Percentiles rank a stretch among this genome's conserved stretches.
phyloP scores from a whole-genome alignment of 2,888 invertebrate genomes.

The Caenorhabditis plicata region DNA sequence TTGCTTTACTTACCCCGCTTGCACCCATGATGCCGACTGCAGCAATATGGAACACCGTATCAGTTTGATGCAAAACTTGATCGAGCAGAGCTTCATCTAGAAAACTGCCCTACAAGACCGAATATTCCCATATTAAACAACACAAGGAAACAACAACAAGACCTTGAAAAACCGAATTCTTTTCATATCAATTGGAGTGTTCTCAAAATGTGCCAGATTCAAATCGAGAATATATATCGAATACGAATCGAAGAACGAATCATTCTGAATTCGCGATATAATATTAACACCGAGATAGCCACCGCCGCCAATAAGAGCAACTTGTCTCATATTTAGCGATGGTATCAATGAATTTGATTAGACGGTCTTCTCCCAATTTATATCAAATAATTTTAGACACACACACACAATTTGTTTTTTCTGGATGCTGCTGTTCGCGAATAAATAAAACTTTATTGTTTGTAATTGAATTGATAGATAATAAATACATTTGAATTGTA shows the following conservation, averaged over 20 bases:
- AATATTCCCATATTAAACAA: neutral
- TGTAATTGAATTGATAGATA: too few relatives aligned
- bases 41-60: conserved; percentile 19
- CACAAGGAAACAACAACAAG: too few relatives aligned
- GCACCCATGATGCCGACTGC: conserved; percentile 19
- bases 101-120: conserved; percentile 15
- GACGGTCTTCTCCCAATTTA: too few relatives aligned
- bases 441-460: too few relatives aligned
- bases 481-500: too few relatives aligned
- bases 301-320: conserved; percentile 13
- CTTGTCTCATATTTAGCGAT: neutral
- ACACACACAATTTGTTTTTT: too few relatives aligned
- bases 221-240: neutral
- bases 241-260: neutral
- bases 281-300: conserved; percentile 18
- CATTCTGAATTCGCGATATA: neutral
- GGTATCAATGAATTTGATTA: too few relatives aligned
- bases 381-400: too few relatives aligned
- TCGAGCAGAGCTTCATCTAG: conserved; percentile 2
- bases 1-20: neutral
- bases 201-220: neutral
- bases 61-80: conserved; percentile 2
- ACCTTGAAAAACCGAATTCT: neutral
- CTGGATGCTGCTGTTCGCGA: too few relatives aligned
- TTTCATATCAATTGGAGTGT: neutral